A percentile compares a stretch with the other conserved stretches of the same genome.
phyloP scores from a whole-genome alignment of 2,797 vertebrate genomes.

The Xenops minutus region DNA sequence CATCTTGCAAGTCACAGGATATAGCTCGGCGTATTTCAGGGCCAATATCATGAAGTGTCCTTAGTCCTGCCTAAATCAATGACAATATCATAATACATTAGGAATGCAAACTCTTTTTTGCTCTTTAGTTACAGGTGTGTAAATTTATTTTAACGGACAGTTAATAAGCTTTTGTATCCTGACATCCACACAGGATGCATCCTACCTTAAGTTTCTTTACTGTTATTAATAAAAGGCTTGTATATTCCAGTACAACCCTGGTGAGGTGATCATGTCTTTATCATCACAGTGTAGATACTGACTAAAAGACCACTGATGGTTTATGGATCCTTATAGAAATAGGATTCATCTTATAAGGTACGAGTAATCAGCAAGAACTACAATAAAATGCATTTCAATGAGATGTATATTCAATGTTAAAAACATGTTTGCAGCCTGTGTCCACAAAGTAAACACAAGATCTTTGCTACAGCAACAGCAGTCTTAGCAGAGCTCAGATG shows the following conservation, averaged over 20 bases:
- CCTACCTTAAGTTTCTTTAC: not conserved
- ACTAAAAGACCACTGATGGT: not conserved
- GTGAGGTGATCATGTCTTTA: not conserved
- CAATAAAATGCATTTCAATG: slow-evolving; percentile 28
- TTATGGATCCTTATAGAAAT: not conserved
- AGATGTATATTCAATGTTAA: slow-evolving; percentile 26
- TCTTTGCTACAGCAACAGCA: slow-evolving; percentile 37
- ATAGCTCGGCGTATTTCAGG: slow-evolving; percentile 99
- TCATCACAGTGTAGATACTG: not conserved
- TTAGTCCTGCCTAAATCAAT: slow-evolving; percentile 97
- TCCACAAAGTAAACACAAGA: slow-evolving; percentile 10
- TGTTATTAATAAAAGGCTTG: not conserved
- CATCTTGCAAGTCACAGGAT: slow-evolving; percentile 99
- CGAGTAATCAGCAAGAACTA: slow-evolving; percentile 3
- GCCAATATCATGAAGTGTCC: slow-evolving; percentile 99
- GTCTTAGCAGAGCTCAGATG: slow-evolving; percentile 16
- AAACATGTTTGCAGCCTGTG: slow-evolving; percentile 38
- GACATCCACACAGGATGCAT: not conserved
- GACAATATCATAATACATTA: slow-evolving; percentile 75
- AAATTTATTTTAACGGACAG: not conserved
- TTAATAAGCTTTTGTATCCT: not conserved
- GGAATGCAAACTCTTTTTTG: not conserved
- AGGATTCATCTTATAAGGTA: not conserved
- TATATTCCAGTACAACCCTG: not conserved
- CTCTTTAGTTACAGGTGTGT: slow-evolving; percentile 7